phyloP scores from a whole-genome alignment of 2,888 invertebrate genomes.

The Agapostemon virescens region DNA sequence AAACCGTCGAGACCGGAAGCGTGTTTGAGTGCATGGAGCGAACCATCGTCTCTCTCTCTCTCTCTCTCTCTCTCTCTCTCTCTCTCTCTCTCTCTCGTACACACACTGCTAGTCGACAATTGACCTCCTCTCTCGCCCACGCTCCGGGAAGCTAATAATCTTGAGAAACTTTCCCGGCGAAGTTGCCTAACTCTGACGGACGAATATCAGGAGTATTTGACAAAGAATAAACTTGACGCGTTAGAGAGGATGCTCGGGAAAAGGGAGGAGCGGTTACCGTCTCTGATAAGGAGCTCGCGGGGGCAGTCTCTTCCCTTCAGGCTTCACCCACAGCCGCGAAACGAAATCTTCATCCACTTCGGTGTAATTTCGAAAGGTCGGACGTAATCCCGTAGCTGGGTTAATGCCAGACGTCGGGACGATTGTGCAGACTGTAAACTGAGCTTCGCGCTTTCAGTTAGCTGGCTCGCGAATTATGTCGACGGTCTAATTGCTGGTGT shows the following conservation, averaged over 20 bases:
- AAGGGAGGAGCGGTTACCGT: background rate
- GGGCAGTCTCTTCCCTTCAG: background rate
- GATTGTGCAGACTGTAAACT: slow-evolving; percentile 40
- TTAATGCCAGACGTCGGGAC: slow-evolving; percentile 43
- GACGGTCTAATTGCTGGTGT: slow-evolving; percentile 25
- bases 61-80: background rate
- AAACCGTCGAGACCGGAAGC: slow-evolving; percentile 35
- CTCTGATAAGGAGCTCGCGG: slow-evolving; percentile 18
- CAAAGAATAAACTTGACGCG: slow-evolving; percentile 14
- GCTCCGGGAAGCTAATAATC: slow-evolving; percentile 4
- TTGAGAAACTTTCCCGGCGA: background rate
- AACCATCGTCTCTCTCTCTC: background rate
- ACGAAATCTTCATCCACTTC: slow-evolving; percentile 30
- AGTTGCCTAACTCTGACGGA: background rate
- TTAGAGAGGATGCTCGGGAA: background rate
- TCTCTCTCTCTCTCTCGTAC: background rate
- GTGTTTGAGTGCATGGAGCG: slow-evolving; percentile 24
- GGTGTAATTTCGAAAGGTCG: slow-evolving; percentile 45
- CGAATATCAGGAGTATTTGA: slow-evolving; percentile 15
- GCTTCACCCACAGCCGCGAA: background rate
- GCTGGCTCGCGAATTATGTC: slow-evolving; percentile 51
- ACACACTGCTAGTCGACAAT: background rate
- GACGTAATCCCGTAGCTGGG: slow-evolving; percentile 34
- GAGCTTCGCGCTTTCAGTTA: slow-evolving; percentile 39
- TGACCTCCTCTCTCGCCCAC: background rate